Percentiles rank a stretch among this genome's conserved stretches.
phyloP scores from a whole-genome alignment of 92 coral and sea anemone genomes.

The Paragorgia papillata region DNA sequence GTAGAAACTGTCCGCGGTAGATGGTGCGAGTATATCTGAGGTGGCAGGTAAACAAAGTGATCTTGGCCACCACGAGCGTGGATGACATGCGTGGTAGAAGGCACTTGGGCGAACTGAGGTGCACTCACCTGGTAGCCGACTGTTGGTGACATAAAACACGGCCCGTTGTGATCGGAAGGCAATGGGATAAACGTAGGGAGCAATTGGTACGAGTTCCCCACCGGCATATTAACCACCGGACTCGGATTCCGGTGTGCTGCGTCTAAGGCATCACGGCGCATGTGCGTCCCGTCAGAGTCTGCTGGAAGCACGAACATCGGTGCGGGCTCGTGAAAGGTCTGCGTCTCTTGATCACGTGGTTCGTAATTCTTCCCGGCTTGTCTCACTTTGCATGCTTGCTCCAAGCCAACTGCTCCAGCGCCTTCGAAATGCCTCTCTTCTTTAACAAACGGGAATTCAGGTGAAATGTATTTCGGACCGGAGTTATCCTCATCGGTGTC shows the following conservation, averaged over 20 bases:
- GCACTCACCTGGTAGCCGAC: constrained; percentile 38
- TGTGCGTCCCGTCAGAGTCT: not conserved
- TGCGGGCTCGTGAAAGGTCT: constrained; percentile 32
- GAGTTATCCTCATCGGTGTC: constrained; percentile 7
- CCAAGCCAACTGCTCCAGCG: constrained; percentile 21
- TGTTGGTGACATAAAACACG: constrained; percentile 40
- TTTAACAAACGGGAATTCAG: constrained; percentile 29
- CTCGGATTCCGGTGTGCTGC: constrained; percentile 10
- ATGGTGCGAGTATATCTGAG: constrained; percentile 36
- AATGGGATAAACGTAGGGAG: constrained; percentile 41
- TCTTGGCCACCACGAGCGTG: constrained; percentile 31
- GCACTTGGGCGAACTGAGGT: constrained; percentile 35
- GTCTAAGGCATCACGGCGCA: not conserved
- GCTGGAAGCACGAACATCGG: constrained; percentile 18
- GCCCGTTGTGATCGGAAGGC: constrained; percentile 26
- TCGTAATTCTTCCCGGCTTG: constrained; percentile 13
- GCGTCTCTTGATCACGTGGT: constrained; percentile 45
- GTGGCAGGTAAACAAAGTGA: constrained; percentile 34
- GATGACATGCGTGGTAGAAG: constrained; percentile 36
- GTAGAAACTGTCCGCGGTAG: constrained; percentile 35
- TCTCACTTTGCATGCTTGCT: constrained; percentile 8
- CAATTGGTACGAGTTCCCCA: constrained; percentile 28
- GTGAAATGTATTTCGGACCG: constrained; percentile 12
- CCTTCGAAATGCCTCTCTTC: constrained; percentile 5
- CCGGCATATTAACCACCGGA: constrained; percentile 15